Evolutionary conservation across 2,888 invertebrate genomes (phyloP).

Genomic region (Oligia strigilis): DNA sequence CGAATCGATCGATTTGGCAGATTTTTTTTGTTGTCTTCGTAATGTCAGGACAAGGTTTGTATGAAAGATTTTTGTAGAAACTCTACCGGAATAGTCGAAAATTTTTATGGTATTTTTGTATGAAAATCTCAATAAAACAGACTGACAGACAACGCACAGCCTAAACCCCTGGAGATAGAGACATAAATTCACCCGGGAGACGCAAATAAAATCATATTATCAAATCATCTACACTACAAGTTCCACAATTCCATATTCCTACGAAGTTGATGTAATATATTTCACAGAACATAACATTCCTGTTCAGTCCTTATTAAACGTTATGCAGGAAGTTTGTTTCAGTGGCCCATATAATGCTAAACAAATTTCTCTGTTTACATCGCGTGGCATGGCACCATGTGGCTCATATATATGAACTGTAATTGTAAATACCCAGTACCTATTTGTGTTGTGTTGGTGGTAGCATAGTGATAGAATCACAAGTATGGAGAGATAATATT

Average conservation of each 20-base stretch:
- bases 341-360: conserved; percentile 57
- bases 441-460: conserved; percentile 11
- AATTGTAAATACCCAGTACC: conserved; percentile 14
- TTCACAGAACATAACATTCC: conserved; percentile 44
- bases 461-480: not conserved
- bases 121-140: not conserved
- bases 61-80: too few species aligned
- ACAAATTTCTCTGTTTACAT: conserved; percentile 58
- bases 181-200: not conserved
- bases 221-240: not conserved
- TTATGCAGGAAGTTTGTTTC: conserved; percentile 61
- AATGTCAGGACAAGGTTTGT: not conserved
- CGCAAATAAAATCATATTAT: not conserved
- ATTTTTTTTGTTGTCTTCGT: not conserved
- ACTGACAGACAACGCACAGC: not conserved
- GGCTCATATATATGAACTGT: conserved; percentile 43
- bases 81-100: not conserved
- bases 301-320: conserved; percentile 43
- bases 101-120: not conserved
- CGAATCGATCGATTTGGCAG: not conserved
- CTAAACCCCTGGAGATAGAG: not conserved
- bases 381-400: conserved; percentile 46
- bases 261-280: conserved; percentile 2
- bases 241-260: not conserved
- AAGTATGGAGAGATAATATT: not conserved